Evolutionary conservation across 2,888 invertebrate genomes (phyloP).

Genomic region (Sipha maydis): DNA sequence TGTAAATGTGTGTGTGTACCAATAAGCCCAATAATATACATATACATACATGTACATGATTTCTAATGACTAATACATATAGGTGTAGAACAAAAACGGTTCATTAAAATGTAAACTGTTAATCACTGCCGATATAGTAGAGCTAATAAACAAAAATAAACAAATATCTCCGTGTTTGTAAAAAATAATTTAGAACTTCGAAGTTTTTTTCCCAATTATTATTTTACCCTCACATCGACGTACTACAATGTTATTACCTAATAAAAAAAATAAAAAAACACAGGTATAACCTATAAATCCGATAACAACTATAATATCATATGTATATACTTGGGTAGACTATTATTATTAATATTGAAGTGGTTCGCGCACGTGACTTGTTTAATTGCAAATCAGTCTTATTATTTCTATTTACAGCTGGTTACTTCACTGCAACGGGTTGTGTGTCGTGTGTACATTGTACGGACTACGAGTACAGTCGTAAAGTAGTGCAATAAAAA

Average conservation of each 20-base stretch:
- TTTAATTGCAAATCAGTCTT: constrained; percentile 23
- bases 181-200: too few relatives aligned
- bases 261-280: background rate
- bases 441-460: background rate
- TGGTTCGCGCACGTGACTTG: constrained; percentile 16
- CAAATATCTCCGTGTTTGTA: too few relatives aligned
- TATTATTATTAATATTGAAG: background rate
- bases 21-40: background rate
- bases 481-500: too few relatives aligned
- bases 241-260: background rate
- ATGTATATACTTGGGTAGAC: background rate
- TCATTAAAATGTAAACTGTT: constrained; percentile 15
- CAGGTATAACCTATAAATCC: background rate
- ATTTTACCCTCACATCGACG: background rate
- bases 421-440: background rate
- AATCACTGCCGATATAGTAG: too few relatives aligned
- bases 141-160: too few relatives aligned
- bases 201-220: too few relatives aligned
- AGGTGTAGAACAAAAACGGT: constrained; percentile 16
- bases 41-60: background rate
- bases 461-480: too few relatives aligned
- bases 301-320: background rate
- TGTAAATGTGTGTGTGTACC: too few relatives aligned
- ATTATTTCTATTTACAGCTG: background rate
- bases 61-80: background rate